A percentile compares a stretch with the other conserved stretches of the same genome.
These are phyloP conservation scores for Opisthograptis luteolata DNA, from an alignment of 2,888 invertebrate species.

Conservation along the genomic window DNA sequence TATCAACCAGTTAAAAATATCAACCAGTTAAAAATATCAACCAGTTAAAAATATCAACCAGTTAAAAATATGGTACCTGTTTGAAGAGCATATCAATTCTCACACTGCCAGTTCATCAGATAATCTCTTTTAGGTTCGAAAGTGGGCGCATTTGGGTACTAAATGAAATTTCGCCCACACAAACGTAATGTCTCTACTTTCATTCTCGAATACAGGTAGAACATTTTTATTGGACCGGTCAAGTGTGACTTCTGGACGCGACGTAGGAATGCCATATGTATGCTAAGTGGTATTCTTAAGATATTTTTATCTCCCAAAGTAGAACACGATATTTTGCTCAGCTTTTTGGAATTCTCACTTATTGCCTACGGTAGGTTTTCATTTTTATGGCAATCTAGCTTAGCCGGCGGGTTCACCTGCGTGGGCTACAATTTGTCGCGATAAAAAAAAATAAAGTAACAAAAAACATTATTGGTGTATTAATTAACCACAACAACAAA, in stretches of 20 bases:
- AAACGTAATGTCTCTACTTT: conserved; percentile 30
- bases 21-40: no score
- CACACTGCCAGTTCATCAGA: conserved; percentile 3
- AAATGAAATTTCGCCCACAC: conserved; percentile 37
- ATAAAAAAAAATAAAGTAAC: no score
- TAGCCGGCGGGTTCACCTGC: no score
- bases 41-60: not conserved
- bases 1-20: no score
- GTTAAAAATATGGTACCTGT: not conserved
- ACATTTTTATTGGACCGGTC: conserved; percentile 30
- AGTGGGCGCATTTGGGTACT: conserved; percentile 34
- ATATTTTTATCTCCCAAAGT: no score
- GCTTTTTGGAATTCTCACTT: no score
- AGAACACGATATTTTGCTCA: no score
- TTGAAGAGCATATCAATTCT: conserved; percentile 5
- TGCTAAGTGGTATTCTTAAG: conserved; percentile 5
- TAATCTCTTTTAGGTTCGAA: conserved; percentile 23
- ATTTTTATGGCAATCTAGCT: no score
- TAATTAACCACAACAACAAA: no score
- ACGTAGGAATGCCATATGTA: conserved; percentile 15
- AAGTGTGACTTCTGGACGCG: conserved; percentile 16
- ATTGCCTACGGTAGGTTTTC: no score
- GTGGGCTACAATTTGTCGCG: no score
- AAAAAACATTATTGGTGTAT: no score
- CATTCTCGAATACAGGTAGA: conserved; percentile 36